A percentile compares a stretch with the other conserved stretches of the same genome.
phyloP scores from a whole-genome alignment of 1,140 invertebrate species.

The Asobara japonica region DNA sequence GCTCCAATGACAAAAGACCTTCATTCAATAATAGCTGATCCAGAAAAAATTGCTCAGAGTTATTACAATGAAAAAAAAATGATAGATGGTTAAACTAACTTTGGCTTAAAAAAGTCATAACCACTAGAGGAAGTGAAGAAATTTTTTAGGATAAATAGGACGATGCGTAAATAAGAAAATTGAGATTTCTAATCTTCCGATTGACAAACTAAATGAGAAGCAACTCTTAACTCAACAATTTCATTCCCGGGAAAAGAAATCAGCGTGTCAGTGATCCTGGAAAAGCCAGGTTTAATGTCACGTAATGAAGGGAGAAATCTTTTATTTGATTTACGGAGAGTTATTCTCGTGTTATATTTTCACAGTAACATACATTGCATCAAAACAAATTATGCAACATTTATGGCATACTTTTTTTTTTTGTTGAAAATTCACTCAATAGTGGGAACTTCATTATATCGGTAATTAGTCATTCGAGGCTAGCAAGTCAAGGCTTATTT shows the following conservation, averaged over 20 bases:
- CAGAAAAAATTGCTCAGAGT: too few relatives aligned
- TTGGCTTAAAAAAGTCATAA: not conserved
- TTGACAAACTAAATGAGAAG: not conserved
- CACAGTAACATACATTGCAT: not conserved
- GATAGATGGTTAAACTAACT: not conserved
- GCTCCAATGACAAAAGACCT: too few relatives aligned
- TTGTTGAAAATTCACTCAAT: too few relatives aligned
- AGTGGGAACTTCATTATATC: too few relatives aligned
- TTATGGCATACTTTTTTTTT: too few relatives aligned
- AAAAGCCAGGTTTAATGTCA: constrained; percentile 12
- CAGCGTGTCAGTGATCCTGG: constrained; percentile 27
- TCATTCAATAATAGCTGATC: too few relatives aligned
- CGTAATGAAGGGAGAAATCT: constrained; percentile 1
- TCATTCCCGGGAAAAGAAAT: constrained; percentile 27
- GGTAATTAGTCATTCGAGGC: too few relatives aligned
- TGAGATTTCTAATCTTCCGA: not conserved
- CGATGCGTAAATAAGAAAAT: not conserved
- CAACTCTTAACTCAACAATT: not conserved
- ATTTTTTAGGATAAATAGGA: not conserved
- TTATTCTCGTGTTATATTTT: too few relatives aligned
- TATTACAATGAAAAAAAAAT: not conserved
- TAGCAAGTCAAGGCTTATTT: too few relatives aligned
- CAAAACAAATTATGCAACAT: not conserved
- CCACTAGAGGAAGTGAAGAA: not conserved
- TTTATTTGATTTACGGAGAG: constrained; percentile 10